Conservation (phyloP, 2,888 invertebrate species). For the Brenthis daphne region DNA sequence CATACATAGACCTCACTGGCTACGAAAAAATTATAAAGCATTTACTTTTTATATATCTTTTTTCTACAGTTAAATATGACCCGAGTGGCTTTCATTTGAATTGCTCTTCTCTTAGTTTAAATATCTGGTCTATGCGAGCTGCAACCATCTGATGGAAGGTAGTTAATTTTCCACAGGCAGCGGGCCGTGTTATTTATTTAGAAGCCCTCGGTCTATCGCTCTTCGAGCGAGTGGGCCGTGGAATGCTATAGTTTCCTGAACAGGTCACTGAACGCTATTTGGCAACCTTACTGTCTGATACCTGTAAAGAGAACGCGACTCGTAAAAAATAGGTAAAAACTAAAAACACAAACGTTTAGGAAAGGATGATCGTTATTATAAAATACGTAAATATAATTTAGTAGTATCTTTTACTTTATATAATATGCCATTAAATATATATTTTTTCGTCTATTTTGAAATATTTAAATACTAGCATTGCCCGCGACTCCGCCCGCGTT, state of each 20-base stretch:
- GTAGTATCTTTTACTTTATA: not conserved
- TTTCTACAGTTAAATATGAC: constrained; percentile 20
- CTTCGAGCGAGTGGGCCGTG: constrained; percentile 43
- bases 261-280: constrained; percentile 45
- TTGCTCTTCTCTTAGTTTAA: constrained; percentile 32
- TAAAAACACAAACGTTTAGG: not conserved
- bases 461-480: not conserved
- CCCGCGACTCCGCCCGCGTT: too few relatives aligned
- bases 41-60: constrained; percentile 35
- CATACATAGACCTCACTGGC: constrained; percentile 24
- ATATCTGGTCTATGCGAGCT: constrained; percentile 13
- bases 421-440: not conserved
- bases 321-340: not conserved
- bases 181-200: constrained; percentile 38
- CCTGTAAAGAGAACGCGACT: constrained; percentile 7
- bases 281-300: constrained; percentile 32
- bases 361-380: not conserved
- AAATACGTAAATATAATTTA: too few relatives aligned
- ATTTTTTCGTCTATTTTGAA: not conserved
- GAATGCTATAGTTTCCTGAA: constrained; percentile 72
- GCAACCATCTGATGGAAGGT: constrained; percentile 21
- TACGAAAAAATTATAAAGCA: constrained; percentile 35
- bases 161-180: constrained; percentile 34
- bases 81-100: constrained; percentile 29
- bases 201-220: constrained; percentile 39